phyloP scores from a whole-genome alignment of 2,797 vertebrate genomes.

The Thamnophis elegans region DNA sequence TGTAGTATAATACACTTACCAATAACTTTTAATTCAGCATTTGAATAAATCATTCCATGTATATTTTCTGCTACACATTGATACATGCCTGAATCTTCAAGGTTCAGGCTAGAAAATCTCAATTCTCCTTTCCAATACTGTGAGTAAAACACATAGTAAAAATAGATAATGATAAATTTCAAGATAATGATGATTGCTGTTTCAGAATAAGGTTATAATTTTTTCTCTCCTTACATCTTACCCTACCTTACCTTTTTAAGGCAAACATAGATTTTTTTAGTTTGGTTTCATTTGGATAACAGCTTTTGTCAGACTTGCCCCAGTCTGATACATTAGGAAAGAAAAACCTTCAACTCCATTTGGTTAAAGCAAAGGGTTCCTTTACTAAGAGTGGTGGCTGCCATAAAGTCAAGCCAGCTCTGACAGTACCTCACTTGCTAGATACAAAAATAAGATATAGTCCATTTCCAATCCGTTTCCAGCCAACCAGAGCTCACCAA shows the following conservation, averaged over 20 bases:
- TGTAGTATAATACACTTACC: conserved; percentile 77
- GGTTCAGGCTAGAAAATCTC: conserved; percentile 79
- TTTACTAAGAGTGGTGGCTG: not conserved
- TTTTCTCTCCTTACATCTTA: not conserved
- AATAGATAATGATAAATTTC: conserved; percentile 10
- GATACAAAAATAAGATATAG: not conserved
- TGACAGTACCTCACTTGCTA: not conserved
- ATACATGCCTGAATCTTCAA: conserved; percentile 92
- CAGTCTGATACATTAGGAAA: not conserved
- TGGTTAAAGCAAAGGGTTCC: not conserved
- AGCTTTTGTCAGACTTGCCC: not conserved
- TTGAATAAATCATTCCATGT: conserved; percentile 87
- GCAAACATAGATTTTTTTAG: not conserved
- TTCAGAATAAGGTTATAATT: conserved; percentile 14
- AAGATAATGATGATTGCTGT: not conserved
- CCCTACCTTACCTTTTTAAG: not conserved
- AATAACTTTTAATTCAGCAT: conserved; percentile 89
- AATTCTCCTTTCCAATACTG: conserved; percentile 78
- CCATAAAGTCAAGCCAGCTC: not conserved
- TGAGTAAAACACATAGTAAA: conserved; percentile 49
- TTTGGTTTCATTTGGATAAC: not conserved
- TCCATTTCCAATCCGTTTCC: not conserved
- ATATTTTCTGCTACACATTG: conserved; percentile 92
- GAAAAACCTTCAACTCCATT: not conserved
- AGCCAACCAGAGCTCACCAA: not conserved